Conservation (phyloP, 2,113 vertebrate genomes). For the Aix galericulata region DNA sequence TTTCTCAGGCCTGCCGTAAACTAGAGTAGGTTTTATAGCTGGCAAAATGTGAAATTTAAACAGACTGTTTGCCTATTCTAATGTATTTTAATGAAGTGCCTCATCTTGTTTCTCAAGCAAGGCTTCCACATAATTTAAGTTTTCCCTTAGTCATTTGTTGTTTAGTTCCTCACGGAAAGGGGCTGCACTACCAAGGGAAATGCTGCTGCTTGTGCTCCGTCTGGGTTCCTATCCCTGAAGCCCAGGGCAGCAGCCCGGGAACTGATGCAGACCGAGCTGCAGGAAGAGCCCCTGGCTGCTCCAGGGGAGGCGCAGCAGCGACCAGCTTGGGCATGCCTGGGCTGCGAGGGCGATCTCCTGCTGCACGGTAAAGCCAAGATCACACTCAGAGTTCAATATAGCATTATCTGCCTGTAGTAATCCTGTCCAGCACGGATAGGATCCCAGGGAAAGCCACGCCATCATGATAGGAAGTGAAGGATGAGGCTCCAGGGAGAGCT, state of each 20-base stretch:
- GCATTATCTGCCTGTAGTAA: neutral
- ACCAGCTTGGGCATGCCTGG: too few relatives aligned
- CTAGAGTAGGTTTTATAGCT: fast-evolving
- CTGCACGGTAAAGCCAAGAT: too few relatives aligned
- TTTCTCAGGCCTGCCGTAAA: neutral
- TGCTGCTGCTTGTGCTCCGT: fast-evolving
- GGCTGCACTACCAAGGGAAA: neutral
- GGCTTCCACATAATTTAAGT: fast-evolving
- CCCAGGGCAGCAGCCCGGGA: neutral
- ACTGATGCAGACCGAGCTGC: neutral
- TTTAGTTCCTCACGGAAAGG: neutral
- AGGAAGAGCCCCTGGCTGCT: neutral
- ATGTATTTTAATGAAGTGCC: neutral
- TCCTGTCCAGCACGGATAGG: neutral
- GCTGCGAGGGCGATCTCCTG: neutral
- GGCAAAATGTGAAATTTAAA: neutral
- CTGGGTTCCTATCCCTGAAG: neutral
- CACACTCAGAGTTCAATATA: neutral
- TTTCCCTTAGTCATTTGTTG: fast-evolving
- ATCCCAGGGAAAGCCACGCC: neutral
- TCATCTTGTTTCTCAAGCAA: neutral
- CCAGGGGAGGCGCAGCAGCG: too few relatives aligned
- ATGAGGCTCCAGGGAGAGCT: neutral
- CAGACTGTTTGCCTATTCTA: neutral
- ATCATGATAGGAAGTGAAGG: neutral